Base-by-base conservation (phyloP, 2,113 vertebrate species). In the Coreoperca whiteheadi region DNA sequence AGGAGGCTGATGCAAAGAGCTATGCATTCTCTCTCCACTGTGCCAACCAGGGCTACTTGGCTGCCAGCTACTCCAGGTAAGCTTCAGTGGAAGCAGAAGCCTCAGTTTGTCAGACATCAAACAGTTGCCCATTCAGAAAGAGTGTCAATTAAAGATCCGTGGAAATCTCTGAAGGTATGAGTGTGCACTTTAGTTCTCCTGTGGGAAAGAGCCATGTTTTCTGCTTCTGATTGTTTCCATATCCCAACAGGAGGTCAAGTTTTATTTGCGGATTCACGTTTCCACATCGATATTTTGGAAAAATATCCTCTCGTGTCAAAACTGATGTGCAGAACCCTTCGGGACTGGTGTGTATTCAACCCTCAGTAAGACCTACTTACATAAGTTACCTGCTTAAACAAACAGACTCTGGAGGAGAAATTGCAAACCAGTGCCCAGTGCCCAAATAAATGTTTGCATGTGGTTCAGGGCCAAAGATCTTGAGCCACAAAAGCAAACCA, bases 401-500 rank as follows among this genome's bases (percentile, higher is more conserved):
- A 94, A 95, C 74, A 89, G 48, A 82, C 74, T 72, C 77, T 54
- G 74, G 72, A 75, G 77, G 65, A 85, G 76, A 89, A 91, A 87
- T 66, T 88, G 79, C 75, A 89, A 92, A 88, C 66, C 91, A 81
- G 76, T n/a, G 90, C n/a, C 21, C 59, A 37, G 48, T 89, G 94
- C 90, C 93, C 88, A 89, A 87, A 91, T 88, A 94, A 94, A 95
- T 95, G 90, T 96, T 95, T 93, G 89, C 74, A 87, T 87, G 88
- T 83, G 93, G 87, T 91, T 85, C 82, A 76, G 77, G 90, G 92
- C 88, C 89, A 94, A 87, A 87, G 81, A 89, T 85, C 77, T 76
- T 57, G 68, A 91, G 81, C 89, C 82, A 85, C 89, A 91, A 75
- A 92, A 87, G 81, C 89, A 85, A 85, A 82, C 82, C 70, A 66